Evolutionary conservation across 2,113 vertebrate genomes (phyloP), one percentile per base, ranked within the genome.

Genomic region (Gobio gobio): DNA sequence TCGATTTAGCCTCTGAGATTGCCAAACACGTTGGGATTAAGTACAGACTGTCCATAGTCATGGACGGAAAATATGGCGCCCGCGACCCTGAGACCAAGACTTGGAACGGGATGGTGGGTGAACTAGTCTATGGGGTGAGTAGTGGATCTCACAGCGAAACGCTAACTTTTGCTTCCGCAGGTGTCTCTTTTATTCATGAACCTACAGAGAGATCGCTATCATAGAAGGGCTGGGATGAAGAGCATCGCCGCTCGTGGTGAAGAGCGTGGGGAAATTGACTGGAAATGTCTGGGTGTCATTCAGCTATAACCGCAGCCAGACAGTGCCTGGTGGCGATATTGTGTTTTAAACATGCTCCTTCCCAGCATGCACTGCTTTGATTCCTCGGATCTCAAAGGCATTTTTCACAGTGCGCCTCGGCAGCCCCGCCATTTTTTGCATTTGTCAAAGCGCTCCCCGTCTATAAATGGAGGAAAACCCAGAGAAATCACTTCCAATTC

Each of bases 61-160:
- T 97, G 91, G 98, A 99, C 85, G 98, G 97, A 86, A 99, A 99
- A 95, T 99, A 99, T 63, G 98, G 98, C 86, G 98, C 98, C 93
- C 96, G 97, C 90, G 97, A 99, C 95, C 96, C 98, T 54, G 98
- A 99, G 93, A 99, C 97, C 94, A 99, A 99, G 94, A 97, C 97
- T 90, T 99, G 98, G 98, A 99, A 99, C 92, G 98, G 98, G 95
- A 99, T 99, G 98, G 98, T 99, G 95, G 98, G 98, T 93, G 98
- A 99, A 95, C 98, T 99, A 92, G 98, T 99, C 93, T 99, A 99
- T 94, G 98, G 98, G 96, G 98, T 99, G 96, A 99, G 98, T 98
- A 95, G 93, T 88, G 43, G 14, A 63, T 59, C 16, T 83, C 64
- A 51, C 7, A 13, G 0, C 26, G 56, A 24, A 49, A 2, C 7